Percentiles rank a stretch among this genome's conserved stretches.
phyloP scores from a whole-genome alignment of 2,113 vertebrate genomes.

The Alces alces region DNA sequence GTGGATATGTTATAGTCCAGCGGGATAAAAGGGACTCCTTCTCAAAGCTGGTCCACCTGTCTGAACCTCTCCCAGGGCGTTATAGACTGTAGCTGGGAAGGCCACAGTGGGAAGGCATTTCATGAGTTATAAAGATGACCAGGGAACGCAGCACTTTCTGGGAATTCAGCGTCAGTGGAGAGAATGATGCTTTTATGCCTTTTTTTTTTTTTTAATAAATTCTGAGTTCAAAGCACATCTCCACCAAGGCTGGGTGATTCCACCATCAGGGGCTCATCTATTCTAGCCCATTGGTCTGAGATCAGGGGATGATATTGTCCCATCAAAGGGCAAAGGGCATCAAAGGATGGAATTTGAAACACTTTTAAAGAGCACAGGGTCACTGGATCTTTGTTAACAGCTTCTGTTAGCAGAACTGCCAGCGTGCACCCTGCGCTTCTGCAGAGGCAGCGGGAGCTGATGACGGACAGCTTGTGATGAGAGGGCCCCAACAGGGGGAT shows the following conservation, averaged over 20 bases:
- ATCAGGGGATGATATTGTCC: constrained; percentile 44
- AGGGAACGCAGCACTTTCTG: background rate
- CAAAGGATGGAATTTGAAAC: constrained; percentile 80
- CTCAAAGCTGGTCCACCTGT: background rate
- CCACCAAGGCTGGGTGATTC: background rate
- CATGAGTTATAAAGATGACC: background rate
- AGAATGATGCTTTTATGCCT: background rate
- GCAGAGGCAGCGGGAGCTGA: background rate
- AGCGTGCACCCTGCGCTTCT: background rate
- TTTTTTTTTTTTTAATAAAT: background rate
- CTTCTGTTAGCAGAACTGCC: constrained; percentile 76
- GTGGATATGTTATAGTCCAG: background rate
- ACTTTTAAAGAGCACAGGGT: constrained; percentile 61
- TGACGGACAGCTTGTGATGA: constrained; percentile 68
- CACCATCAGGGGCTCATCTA: background rate
- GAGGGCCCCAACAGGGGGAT: background rate
- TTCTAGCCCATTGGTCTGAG: background rate
- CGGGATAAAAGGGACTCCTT: background rate
- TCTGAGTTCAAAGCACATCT: background rate
- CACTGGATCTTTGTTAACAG: constrained; percentile 75
- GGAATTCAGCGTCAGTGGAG: background rate
- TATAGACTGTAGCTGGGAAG: background rate
- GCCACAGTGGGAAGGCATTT: background rate
- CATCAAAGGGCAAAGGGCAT: constrained; percentile 65
- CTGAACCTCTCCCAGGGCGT: background rate